Evolutionary conservation across 35 echinoderm and acorn worm genomes (phyloP).

Genomic region (Apostichopus japonicus): DNA sequence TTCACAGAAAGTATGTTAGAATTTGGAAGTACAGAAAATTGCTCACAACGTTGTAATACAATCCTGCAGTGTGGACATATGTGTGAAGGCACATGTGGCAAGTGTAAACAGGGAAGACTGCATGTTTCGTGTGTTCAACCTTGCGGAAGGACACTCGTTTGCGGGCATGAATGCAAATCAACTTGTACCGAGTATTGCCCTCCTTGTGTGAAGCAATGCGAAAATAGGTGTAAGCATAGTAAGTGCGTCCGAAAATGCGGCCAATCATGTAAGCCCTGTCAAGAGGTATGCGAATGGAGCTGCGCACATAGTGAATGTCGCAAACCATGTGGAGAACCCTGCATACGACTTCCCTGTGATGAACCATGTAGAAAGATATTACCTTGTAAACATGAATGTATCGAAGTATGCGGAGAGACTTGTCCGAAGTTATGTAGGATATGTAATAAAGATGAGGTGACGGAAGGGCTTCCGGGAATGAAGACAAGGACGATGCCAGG

Average conservation of each 20-base stretch:
- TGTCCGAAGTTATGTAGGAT: slow-evolving; percentile 82
- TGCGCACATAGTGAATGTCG: slow-evolving; percentile 63
- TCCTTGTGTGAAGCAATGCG: slow-evolving; percentile 71
- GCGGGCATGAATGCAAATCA: slow-evolving; percentile 76
- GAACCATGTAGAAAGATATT: slow-evolving; percentile 55
- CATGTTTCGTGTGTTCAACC: slow-evolving; percentile 67
- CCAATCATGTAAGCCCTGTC: slow-evolving; percentile 73
- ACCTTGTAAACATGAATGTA: slow-evolving; percentile 78
- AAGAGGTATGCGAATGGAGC: slow-evolving; percentile 63
- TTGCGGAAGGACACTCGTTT: slow-evolving; percentile 75
- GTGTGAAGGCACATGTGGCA: slow-evolving; percentile 69
- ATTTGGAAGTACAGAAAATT: slow-evolving; percentile 63
- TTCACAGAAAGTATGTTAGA: slow-evolving; percentile 34
- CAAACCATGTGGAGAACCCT: slow-evolving; percentile 63
- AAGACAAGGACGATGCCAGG: slow-evolving; percentile 76
- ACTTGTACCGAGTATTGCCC: slow-evolving; percentile 78
- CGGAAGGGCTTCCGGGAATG: slow-evolving; percentile 69
- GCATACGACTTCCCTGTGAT: slow-evolving; percentile 57
- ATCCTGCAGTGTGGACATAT: slow-evolving; percentile 70
- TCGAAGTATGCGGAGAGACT: slow-evolving; percentile 82
- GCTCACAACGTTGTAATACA: slow-evolving; percentile 52
- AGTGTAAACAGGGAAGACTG: slow-evolving; percentile 58
- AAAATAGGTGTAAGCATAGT: slow-evolving; percentile 86
- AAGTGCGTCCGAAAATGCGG: slow-evolving; percentile 76
- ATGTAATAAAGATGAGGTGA: slow-evolving; percentile 79